These are phyloP conservation scores for Austrolebias charrua DNA, from an alignment of 2,797 vertebrate species.

Conservation along the genomic window DNA sequence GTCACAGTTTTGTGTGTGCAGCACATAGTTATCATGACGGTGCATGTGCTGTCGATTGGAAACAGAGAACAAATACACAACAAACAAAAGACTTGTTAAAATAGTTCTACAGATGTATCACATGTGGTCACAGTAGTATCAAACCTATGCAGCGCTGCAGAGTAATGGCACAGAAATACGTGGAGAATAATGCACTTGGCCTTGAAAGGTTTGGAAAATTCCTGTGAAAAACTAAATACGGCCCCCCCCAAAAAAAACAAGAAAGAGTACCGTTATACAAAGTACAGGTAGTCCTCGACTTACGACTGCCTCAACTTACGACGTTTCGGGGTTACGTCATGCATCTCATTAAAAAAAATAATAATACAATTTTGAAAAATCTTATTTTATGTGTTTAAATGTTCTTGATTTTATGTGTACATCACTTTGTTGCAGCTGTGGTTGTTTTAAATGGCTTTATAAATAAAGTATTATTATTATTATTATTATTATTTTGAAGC, in stretches of 20 bases:
- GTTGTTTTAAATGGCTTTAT: too few species aligned
- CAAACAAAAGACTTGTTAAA: conserved; percentile 63
- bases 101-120: conserved; percentile 39
- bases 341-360: too few species aligned
- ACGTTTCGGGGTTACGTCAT: too few species aligned
- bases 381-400: too few species aligned
- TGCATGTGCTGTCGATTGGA: conserved; percentile 64
- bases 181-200: conserved; percentile 34
- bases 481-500: too few species aligned
- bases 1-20: conserved; percentile 48
- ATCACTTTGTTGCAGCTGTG: too few species aligned
- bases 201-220: conserved; percentile 53
- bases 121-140: conserved; percentile 50
- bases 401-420: too few species aligned
- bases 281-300: too few species aligned
- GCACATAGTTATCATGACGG: conserved; percentile 42
- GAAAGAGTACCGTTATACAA: conserved; percentile 23
- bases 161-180: conserved; percentile 41
- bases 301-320: too few species aligned
- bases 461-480: too few species aligned
- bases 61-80: conserved; percentile 54
- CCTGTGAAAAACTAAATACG: conserved; percentile 22
- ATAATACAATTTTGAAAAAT: too few species aligned
- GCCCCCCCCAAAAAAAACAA: background rate
- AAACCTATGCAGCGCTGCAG: conserved; percentile 44